A percentile compares a stretch with the other conserved stretches of the same genome.
Conservation (phyloP, 2,797 vertebrate species). For the Microchirus variegatus region DNA sequence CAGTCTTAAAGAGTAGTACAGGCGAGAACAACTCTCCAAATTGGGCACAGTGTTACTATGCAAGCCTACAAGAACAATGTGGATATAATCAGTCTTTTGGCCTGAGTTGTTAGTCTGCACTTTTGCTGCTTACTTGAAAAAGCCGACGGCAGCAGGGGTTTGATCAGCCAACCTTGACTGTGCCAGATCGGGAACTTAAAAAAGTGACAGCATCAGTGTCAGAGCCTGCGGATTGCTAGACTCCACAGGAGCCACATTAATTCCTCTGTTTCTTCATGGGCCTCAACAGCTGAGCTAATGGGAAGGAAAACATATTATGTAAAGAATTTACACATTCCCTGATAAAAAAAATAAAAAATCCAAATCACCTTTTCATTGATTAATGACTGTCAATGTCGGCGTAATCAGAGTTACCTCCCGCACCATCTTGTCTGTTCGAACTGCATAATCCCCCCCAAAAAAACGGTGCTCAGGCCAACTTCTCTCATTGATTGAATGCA, state of each 20-base stretch:
- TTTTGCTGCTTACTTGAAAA: slow-evolving; percentile 19
- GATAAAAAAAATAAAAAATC: too few relatives aligned
- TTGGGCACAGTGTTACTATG: neutral
- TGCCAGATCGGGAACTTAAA: slow-evolving; percentile 30
- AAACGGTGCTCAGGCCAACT: slow-evolving; percentile 21
- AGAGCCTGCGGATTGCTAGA: slow-evolving; percentile 46
- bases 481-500: slow-evolving; percentile 32
- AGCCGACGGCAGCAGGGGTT: slow-evolving; percentile 50
- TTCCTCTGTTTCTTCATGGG: slow-evolving; percentile 10
- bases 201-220: slow-evolving; percentile 51
- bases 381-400: slow-evolving; percentile 15
- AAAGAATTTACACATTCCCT: neutral
- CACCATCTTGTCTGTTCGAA: neutral
- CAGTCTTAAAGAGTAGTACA: neutral
- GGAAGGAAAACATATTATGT: slow-evolving; percentile 4
- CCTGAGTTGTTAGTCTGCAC: slow-evolving; percentile 14
- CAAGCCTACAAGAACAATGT: slow-evolving; percentile 36
- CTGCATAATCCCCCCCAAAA: slow-evolving; percentile 20
- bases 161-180: slow-evolving; percentile 37
- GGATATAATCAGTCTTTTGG: slow-evolving; percentile 41
- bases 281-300: slow-evolving; percentile 10
- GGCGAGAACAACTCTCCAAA: slow-evolving; percentile 3
- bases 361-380: slow-evolving; percentile 18
- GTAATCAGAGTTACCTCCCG: slow-evolving; percentile 7
- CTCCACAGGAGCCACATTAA: slow-evolving; percentile 51